phyloP scores from a whole-genome alignment of 1,140 invertebrate species.

The Plutomurus gul region DNA sequence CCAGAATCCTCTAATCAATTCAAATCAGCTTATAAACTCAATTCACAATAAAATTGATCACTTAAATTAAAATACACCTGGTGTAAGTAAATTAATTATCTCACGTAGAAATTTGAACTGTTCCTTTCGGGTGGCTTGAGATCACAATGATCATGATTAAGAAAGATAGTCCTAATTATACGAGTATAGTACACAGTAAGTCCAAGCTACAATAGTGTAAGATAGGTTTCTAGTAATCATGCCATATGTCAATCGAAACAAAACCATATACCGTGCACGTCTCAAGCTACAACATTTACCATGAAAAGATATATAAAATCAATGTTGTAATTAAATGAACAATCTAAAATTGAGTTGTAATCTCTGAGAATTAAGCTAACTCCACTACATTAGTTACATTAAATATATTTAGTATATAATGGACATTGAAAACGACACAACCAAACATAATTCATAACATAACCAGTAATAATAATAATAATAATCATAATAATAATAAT shows the following conservation, averaged over 20 bases:
- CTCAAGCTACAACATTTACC: too few species aligned
- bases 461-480: not conserved
- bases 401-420: not conserved
- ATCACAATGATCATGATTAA: constrained; percentile 36
- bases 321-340: too few species aligned
- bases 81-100: not conserved
- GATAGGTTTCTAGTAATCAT: too few species aligned
- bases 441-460: not conserved
- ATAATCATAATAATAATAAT: not conserved
- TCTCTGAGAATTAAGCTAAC: too few species aligned
- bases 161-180: not conserved
- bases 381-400: not conserved
- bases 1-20: too few species aligned
- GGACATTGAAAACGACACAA: not conserved
- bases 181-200: not conserved
- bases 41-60: constrained; percentile 1
- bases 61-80: not conserved
- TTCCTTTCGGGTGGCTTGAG: constrained; percentile 35
- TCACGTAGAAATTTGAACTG: constrained; percentile 31
- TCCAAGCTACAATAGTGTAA: not conserved
- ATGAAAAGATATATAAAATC: too few species aligned
- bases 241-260: too few species aligned
- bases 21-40: not conserved
- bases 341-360: too few species aligned
- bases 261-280: too few species aligned